Base-by-base conservation (phyloP, 2,797 vertebrate genomes). In the Sciurus carolinensis region DNA sequence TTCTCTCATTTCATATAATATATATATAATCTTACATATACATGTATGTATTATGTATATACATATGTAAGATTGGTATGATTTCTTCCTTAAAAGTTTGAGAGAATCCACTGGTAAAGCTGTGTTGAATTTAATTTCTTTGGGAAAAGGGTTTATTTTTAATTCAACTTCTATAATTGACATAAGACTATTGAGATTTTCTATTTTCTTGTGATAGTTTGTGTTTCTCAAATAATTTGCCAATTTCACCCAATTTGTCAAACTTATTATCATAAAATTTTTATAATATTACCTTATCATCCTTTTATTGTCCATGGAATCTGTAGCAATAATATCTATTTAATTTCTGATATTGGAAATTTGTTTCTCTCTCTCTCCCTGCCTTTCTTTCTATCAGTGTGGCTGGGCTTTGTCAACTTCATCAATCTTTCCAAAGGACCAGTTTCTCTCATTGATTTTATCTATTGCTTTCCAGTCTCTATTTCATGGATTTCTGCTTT, bases 401-500 rank as follows among this genome's bases (percentile, higher is more conserved):
- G 64, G 28, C 44, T 83, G 24, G 20, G 39, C 33, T 36, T 80
- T 62, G 42, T 80, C 44, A 39, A 47, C 75, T 94, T 91, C 73
- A 93, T 75, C 80, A 44, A 81, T 83, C 52, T 81, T 96, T 82
- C 50, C 50, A 64, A 71, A 90, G 54, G 50, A 93, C 18, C 39
- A 44, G 8, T 28, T 28, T 64, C 28, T 33, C 20, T 95, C 85
- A 82, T 76, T 64, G 57, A 79, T 82, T 89, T 79, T 79, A 69
- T 69, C 54, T 95, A 36, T 59, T 59, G 24, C 30, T 93, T 93
- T 91, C 69, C 1, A 33, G 64, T 87, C 71, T 88, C 47, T 39
- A 52, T 47, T 59, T 88, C 59, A 72, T 15, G 3, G 82, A 64
- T 66, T 91, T 94, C 86, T 96, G 86, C 71, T 96, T 91, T 95